Percentiles rank a stretch among this genome's conserved stretches.
Evolutionary conservation across 2,113 vertebrate species (phyloP).

Genomic region (Channa maculata): DNA sequence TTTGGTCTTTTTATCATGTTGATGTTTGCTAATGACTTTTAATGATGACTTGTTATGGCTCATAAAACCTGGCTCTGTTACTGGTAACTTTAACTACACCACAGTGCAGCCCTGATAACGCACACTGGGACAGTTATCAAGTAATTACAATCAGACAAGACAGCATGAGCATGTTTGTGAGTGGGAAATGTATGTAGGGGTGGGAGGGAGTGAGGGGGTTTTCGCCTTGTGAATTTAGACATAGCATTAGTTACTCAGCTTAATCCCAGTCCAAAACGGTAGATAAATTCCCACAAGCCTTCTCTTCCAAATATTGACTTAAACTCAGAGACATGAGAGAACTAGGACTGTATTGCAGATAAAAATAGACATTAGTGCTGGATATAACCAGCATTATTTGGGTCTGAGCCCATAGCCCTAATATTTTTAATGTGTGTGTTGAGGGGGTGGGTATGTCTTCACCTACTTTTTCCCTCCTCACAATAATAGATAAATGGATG

Average conservation of each 20-base stretch:
- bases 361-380: conserved; percentile 26
- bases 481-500: background rate
- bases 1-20: conserved; percentile 69
- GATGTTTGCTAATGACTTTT: conserved; percentile 74
- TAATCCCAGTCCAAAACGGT: conserved; percentile 16
- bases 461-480: background rate
- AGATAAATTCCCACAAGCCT: conserved; percentile 47
- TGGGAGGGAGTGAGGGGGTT: background rate
- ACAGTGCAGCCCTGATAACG: conserved; percentile 49
- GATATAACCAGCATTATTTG: conserved; percentile 24
- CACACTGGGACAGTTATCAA: conserved; percentile 63
- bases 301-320: conserved; percentile 62
- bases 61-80: conserved; percentile 70
- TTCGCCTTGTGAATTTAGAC: conserved; percentile 5
- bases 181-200: conserved; percentile 35
- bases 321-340: background rate
- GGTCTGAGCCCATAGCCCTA: background rate
- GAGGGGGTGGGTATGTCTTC: background rate
- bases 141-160: conserved; percentile 65
- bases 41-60: conserved; percentile 74
- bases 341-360: conserved; percentile 25
- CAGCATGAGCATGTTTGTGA: conserved; percentile 25
- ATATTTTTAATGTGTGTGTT: background rate
- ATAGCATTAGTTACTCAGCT: background rate
- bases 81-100: conserved; percentile 67